Conservation (phyloP, 2,113 vertebrate genomes). For the Todiramphus chloris region DNA sequence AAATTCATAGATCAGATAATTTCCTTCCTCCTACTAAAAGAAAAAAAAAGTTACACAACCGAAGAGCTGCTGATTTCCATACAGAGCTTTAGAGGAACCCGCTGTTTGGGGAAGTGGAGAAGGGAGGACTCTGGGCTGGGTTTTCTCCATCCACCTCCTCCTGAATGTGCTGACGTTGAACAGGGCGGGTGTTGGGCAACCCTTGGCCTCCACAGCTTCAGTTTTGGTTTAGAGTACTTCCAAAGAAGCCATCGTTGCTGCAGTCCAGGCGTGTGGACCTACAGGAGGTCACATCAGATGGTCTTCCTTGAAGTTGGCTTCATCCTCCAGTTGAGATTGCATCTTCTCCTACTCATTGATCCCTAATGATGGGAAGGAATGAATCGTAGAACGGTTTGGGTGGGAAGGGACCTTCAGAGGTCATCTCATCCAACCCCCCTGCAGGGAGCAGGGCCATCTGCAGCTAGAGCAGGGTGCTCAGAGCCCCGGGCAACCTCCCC, state of each 20-base stretch:
- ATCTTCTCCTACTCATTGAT: not conserved
- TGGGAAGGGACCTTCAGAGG: too few relatives aligned
- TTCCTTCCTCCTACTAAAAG: slow-evolving; percentile 21
- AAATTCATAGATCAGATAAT: slow-evolving; percentile 27
- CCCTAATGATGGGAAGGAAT: not conserved
- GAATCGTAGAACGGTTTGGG: too few relatives aligned
- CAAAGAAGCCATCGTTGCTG: not conserved
- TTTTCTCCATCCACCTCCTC: not conserved
- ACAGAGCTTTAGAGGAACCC: not conserved
- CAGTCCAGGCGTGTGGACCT: not conserved
- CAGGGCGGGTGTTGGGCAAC: not conserved
- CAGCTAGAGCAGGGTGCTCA: too few relatives aligned
- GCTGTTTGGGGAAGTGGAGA: not conserved
- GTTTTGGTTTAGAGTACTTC: not conserved
- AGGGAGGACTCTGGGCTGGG: not conserved
- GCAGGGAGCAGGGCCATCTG: too few relatives aligned
- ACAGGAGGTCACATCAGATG: not conserved
- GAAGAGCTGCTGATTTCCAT: not conserved
- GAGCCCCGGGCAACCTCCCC: too few relatives aligned
- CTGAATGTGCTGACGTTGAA: not conserved
- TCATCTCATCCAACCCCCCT: too few relatives aligned
- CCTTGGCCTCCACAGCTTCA: not conserved
- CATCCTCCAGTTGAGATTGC: not conserved
- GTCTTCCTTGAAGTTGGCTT: not conserved
- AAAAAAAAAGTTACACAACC: not conserved